Conservation (phyloP, 2,797 vertebrate genomes). For the Fistularia commersonii region DNA sequence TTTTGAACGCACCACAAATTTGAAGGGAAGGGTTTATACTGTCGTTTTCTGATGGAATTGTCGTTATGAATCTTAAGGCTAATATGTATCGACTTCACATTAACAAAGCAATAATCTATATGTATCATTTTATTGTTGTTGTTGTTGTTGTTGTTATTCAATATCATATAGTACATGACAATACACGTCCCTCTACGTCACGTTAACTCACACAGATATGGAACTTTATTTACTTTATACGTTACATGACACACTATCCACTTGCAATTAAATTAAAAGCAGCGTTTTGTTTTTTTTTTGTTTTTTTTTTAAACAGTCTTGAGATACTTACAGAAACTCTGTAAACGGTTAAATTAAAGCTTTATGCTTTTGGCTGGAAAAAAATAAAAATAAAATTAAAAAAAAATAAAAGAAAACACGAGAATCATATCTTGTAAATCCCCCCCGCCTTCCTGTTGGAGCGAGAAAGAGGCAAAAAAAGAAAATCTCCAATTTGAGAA, state of each 20-base stretch:
- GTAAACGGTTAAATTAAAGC: conserved; percentile 65
- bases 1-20: conserved; percentile 47
- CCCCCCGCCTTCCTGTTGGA: no score
- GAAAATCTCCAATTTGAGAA: no score
- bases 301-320: conserved; percentile 62
- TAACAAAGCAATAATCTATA: conserved; percentile 39
- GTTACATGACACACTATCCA: conserved; percentile 51
- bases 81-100: conserved; percentile 46
- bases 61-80: conserved; percentile 39
- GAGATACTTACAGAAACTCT: conserved; percentile 35
- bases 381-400: conserved; percentile 11
- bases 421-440: no score
- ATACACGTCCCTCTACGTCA: conserved; percentile 62
- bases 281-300: conserved; percentile 27
- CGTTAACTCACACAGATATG: conserved; percentile 51
- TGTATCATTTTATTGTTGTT: conserved; percentile 28
- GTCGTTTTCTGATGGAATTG: conserved; percentile 21
- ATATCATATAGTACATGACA: conserved; percentile 60
- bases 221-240: conserved; percentile 41
- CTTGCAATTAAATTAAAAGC: conserved; percentile 55
- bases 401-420: not conserved
- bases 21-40: conserved; percentile 14
- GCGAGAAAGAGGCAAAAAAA: no score
- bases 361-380: conserved; percentile 43
- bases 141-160: conserved; percentile 12